Conservation (phyloP, 2,888 invertebrate genomes). For the Lysandra coridon region DNA sequence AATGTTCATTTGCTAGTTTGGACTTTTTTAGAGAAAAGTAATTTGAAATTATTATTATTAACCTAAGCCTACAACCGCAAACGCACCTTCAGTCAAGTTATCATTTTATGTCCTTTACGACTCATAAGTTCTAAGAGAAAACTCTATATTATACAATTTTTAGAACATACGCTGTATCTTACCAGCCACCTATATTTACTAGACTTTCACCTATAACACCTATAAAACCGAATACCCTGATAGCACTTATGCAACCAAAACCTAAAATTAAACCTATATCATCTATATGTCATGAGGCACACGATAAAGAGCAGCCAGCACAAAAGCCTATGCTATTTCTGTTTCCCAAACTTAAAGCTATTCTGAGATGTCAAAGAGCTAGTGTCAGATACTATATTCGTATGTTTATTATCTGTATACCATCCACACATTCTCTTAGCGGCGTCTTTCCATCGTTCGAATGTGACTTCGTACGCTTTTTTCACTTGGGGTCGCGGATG, state of each 20-base stretch:
- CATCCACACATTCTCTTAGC: conserved; percentile 79
- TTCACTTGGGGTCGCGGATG: conserved; percentile 65
- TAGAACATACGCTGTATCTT: background rate
- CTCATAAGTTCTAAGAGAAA: background rate
- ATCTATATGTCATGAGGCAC: conserved; percentile 58
- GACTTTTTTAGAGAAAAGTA: background rate
- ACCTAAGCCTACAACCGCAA: too few relatives aligned
- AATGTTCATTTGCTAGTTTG: background rate
- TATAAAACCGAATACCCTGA: conserved; percentile 11
- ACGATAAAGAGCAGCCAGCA: conserved; percentile 53
- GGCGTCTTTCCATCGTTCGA: conserved; percentile 81
- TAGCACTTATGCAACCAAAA: conserved; percentile 38
- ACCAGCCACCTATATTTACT: background rate
- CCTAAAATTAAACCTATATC: conserved; percentile 49
- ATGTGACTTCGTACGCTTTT: conserved; percentile 57
- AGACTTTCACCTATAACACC: background rate
- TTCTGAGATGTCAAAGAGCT: conserved; percentile 49
- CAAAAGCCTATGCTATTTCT: conserved; percentile 70
- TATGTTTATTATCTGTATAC: conserved; percentile 58
- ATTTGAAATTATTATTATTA: too few relatives aligned
- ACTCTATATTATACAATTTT: background rate
- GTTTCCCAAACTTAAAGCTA: conserved; percentile 55
- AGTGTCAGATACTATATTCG: conserved; percentile 48
- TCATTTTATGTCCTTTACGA: background rate
- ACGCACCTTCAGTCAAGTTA: background rate